A percentile compares a stretch with the other conserved stretches of the same genome.
Conservation (phyloP, 2,888 invertebrate species). For the Drosophila paucipuncta region DNA sequence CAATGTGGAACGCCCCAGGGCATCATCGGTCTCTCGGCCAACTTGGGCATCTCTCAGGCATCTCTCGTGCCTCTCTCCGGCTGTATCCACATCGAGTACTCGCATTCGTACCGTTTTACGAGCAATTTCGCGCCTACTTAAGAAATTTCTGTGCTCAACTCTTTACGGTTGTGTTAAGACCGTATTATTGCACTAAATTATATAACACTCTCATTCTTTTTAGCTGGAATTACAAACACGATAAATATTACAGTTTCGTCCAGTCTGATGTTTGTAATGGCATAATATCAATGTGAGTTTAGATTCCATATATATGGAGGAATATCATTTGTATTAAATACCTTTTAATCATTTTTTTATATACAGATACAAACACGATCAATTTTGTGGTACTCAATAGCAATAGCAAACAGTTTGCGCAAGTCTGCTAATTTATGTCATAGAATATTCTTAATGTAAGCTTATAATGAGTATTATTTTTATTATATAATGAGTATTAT, state of each 20-base stretch:
- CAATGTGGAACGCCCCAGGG: conserved; percentile 51
- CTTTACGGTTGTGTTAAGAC: conserved; percentile 34
- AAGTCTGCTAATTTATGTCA: not conserved
- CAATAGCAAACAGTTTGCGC: too few relatives aligned
- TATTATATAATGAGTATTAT: too few relatives aligned
- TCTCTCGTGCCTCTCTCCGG: conserved; percentile 4
- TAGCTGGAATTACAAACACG: not conserved
- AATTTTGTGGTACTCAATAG: not conserved
- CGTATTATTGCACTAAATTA: conserved; percentile 33
- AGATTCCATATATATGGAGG: not conserved
- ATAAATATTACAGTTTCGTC: not conserved
- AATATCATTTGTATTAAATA: not conserved
- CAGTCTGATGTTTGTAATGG: not conserved
- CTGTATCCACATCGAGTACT: conserved; percentile 30
- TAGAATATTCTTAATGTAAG: not conserved
- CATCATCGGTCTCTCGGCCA: conserved; percentile 2
- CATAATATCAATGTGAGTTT: not conserved
- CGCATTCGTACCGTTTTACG: conserved; percentile 58
- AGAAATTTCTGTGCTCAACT: conserved; percentile 49
- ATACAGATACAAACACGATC: not conserved
- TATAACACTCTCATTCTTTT: conserved; percentile 24
- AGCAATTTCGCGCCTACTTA: conserved; percentile 76
- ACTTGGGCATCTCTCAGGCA: not conserved
- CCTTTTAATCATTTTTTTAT: not conserved
- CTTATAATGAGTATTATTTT: fast-evolving